These are phyloP conservation scores for Lordiphosa collinella DNA, from an alignment of 1,140 invertebrate genomes.

Conservation along the genomic window DNA sequence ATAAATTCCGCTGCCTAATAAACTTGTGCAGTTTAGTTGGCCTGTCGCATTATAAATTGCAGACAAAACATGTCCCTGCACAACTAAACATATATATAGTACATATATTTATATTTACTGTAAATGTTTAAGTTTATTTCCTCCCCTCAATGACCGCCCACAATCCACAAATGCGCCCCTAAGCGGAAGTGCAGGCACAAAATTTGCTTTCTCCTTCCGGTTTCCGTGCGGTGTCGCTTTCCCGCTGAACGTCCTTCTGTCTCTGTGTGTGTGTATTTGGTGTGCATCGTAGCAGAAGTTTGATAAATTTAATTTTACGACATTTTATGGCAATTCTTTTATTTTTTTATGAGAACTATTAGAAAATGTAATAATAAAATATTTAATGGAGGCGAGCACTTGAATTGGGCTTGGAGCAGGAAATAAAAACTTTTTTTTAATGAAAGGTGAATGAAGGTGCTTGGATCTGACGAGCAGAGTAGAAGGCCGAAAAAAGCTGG, in stretches of 20 bases:
- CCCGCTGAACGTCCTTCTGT: slow-evolving; percentile 3
- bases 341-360: slow-evolving; percentile 32
- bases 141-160: slow-evolving; percentile 1
- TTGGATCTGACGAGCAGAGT: too few species aligned
- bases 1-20: slow-evolving; percentile 41
- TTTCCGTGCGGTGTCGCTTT: slow-evolving; percentile 47
- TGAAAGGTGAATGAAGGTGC: not conserved
- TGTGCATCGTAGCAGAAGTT: slow-evolving; percentile 59
- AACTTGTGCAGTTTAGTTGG: slow-evolving; percentile 43
- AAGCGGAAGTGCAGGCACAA: slow-evolving; percentile 68
- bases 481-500: too few species aligned
- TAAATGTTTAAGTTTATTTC: not conserved
- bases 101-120: slow-evolving; percentile 1
- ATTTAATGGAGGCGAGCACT: slow-evolving; percentile 29
- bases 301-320: slow-evolving; percentile 61
- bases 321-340: slow-evolving; percentile 30
- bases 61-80: slow-evolving; percentile 24
- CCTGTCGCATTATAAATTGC: slow-evolving; percentile 56
- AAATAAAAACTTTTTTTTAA: slow-evolving; percentile 5
- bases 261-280: slow-evolving; percentile 3
- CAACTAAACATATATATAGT: slow-evolving; percentile 1
- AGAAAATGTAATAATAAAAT: slow-evolving; percentile 52
- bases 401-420: not conserved
- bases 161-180: slow-evolving; percentile 39
- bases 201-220: slow-evolving; percentile 64